Conservation (phyloP, 2,113 vertebrate species). For the Oryzias javanicus region DNA sequence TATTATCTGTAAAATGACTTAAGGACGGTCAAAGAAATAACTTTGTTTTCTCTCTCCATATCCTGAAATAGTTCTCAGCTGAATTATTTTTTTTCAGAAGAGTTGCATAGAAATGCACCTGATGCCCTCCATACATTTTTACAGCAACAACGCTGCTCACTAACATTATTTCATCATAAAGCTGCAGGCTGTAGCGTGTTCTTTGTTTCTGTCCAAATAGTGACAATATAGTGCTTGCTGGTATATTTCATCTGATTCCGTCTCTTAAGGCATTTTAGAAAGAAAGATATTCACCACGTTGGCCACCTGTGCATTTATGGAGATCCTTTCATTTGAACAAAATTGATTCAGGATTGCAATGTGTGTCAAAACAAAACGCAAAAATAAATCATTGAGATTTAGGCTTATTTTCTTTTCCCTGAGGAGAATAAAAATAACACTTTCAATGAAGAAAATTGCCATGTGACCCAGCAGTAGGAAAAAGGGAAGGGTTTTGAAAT, state of each 20-base stretch:
- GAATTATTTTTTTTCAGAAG: not conserved
- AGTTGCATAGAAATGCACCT: not conserved
- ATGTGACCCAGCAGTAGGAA: constrained; percentile 28
- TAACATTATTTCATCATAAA: no score
- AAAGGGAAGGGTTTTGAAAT: constrained; percentile 8
- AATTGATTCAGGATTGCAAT: constrained; percentile 31
- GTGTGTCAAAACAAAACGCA: constrained; percentile 30
- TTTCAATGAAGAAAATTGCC: constrained; percentile 29
- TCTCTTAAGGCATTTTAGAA: constrained; percentile 31
- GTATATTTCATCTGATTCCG: constrained; percentile 28
- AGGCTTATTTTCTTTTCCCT: constrained; percentile 1
- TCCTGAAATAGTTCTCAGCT: no score
- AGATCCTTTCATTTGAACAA: constrained; percentile 22
- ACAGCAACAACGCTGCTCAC: constrained; percentile 6
- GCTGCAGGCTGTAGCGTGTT: not conserved
- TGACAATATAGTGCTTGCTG: constrained; percentile 7
- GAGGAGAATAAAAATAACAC: constrained; percentile 24
- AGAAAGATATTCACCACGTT: constrained; percentile 22
- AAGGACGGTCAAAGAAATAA: not conserved
- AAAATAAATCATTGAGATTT: constrained; percentile 24
- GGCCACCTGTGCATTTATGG: constrained; percentile 5
- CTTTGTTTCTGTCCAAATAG: not conserved
- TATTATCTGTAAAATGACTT: not conserved
- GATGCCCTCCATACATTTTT: not conserved
- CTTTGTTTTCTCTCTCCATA: not conserved